Evolutionary conservation across 2,888 invertebrate genomes (phyloP).

Genomic region (Conomelus anceps): DNA sequence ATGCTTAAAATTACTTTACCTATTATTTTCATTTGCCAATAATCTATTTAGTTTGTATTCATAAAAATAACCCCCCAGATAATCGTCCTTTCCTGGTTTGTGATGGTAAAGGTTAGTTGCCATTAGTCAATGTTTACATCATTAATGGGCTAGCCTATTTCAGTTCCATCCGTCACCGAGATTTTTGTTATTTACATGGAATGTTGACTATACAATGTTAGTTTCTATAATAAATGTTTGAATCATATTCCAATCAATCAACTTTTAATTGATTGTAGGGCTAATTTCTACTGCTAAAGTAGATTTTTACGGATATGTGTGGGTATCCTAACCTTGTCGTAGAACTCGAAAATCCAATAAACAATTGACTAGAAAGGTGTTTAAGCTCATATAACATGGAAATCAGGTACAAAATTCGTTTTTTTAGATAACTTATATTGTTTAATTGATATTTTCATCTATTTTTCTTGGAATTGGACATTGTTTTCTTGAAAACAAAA

Average conservation of each 20-base stretch:
- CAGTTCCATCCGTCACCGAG: constrained; percentile 18
- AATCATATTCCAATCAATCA: not conserved
- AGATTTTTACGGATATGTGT: not conserved
- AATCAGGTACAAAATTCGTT: not conserved
- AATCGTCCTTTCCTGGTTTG: not conserved
- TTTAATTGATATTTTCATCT: not conserved
- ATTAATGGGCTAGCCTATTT: constrained; percentile 35
- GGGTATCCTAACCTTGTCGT: not conserved
- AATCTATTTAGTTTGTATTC: not conserved
- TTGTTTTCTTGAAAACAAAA: not conserved
- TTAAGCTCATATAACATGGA: not conserved
- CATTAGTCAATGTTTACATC: constrained; percentile 33
- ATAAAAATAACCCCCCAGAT: not conserved
- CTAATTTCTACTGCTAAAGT: not conserved
- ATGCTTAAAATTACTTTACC: constrained; percentile 44
- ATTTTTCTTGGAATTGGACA: not conserved
- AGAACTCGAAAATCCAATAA: not conserved
- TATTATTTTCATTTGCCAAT: constrained; percentile 30
- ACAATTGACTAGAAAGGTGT: not conserved
- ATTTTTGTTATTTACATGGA: not conserved
- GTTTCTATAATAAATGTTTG: not conserved
- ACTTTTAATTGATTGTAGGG: not conserved
- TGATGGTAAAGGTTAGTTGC: constrained; percentile 25
- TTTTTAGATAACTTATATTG: not conserved
- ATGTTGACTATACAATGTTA: not conserved